Percentiles rank a stretch among this genome's conserved stretches.
These are phyloP conservation scores for Glandiceps talaboti DNA, from an alignment of 53 echinoderm and acorn worm genomes.

Conservation along the genomic window DNA sequence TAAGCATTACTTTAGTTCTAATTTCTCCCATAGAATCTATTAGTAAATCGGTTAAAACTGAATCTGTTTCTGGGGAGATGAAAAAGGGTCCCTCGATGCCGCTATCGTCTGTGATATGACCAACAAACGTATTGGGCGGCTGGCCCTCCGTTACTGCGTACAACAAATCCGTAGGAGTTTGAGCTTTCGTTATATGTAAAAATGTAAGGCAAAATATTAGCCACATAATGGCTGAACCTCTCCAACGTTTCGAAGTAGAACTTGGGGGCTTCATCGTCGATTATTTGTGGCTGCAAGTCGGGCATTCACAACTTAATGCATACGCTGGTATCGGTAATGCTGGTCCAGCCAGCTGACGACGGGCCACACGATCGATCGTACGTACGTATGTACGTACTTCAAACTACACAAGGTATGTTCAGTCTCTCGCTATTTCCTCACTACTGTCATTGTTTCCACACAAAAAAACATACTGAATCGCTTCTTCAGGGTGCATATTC, in stretches of 20 bases:
- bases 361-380: background rate
- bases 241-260: background rate
- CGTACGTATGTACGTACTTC: too few species aligned
- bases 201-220: background rate
- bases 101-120: background rate
- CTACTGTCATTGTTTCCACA: too few species aligned
- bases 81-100: background rate
- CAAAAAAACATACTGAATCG: too few species aligned
- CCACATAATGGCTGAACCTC: background rate
- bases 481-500: too few species aligned
- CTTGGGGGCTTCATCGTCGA: background rate
- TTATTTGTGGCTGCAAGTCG: background rate
- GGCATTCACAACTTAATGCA: background rate
- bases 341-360: too few species aligned
- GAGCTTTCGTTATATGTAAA: background rate
- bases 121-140: background rate
- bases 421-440: too few species aligned
- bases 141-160: constrained; percentile 1
- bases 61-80: background rate
- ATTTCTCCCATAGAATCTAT: background rate
- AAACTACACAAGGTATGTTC: too few species aligned
- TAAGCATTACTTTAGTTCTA: background rate
- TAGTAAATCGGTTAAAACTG: background rate
- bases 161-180: background rate
- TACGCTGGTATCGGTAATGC: background rate